A percentile compares a stretch with the other conserved stretches of the same genome.
phyloP scores from a whole-genome alignment of 30 jellyfish, hydroid and myxozoan genomes.

The Aurelia coerulea region DNA sequence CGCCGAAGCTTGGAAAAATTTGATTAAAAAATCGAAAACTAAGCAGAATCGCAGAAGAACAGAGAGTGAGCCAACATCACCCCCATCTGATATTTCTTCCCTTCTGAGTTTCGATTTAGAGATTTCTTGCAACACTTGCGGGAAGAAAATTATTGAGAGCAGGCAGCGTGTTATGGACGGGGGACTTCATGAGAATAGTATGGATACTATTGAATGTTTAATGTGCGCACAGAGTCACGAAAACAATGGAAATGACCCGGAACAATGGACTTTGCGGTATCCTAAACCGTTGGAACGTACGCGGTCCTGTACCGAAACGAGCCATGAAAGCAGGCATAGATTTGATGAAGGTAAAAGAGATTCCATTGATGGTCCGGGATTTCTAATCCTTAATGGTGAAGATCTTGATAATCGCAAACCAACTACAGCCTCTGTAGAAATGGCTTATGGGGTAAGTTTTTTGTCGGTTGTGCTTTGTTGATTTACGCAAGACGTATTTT shows the following conservation, averaged over 20 bases:
- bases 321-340: slow-evolving; percentile 61
- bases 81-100: slow-evolving; percentile 23
- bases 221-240: slow-evolving; percentile 64
- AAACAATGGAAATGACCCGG: slow-evolving; percentile 39
- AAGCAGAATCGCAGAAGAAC: slow-evolving; percentile 42
- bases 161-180: slow-evolving; percentile 78
- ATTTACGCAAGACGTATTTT: no score
- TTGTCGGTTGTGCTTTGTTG: no score
- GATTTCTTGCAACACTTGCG: slow-evolving; percentile 87
- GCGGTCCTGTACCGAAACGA: slow-evolving; percentile 34
- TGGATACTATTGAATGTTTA: slow-evolving; percentile 78
- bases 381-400: slow-evolving; percentile 71
- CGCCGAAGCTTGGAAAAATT: slow-evolving; percentile 86
- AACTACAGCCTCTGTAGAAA: slow-evolving; percentile 28
- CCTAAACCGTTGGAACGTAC: slow-evolving; percentile 31
- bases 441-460: slow-evolving; percentile 56
- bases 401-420: slow-evolving; percentile 55
- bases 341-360: slow-evolving; percentile 28
- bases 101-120: slow-evolving; percentile 87
- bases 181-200: slow-evolving; percentile 51
- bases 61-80: slow-evolving; percentile 55
- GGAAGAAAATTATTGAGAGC: slow-evolving; percentile 91
- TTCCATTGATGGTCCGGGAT: slow-evolving; percentile 39
- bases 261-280: slow-evolving; percentile 42
- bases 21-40: slow-evolving; percentile 42